Base-by-base conservation (phyloP, 1,140 invertebrate species). In the Ostrea denselamellosa region DNA sequence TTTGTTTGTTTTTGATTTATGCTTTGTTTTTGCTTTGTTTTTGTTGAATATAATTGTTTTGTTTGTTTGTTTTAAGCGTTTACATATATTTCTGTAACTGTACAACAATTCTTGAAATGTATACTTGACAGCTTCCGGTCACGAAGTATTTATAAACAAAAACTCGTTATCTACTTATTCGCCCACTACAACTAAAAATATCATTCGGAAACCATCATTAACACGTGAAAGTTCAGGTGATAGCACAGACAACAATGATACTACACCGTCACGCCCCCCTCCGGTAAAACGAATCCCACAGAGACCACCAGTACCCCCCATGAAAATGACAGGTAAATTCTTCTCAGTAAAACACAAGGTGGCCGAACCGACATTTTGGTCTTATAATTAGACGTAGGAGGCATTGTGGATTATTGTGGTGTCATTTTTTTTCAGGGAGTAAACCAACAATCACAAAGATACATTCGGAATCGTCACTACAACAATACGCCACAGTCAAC, bases 141-240 rank as follows among this genome's bases (percentile, higher is more conserved):
- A 77, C 68, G 68, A 77, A 25, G 68, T 77, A 12, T 77, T 34
- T 28, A 25, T 77, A 34, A 77, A 77, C 68, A 77, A 77, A 34
- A 77, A 77, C 2, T 77, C 68, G 25, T 14, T 34, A 25, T 25
- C 25, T 25, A 77, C 22, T 12, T 25, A 25, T 9, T 77, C 68
- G 28, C 68, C 68, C 12, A 10, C 68, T 14, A 28, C 28, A 0
- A 14, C 9, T 25, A 25, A 34, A 34, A 77, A 28, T 10, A 34
- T 12, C 8, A 8, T 34, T 1, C 22, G 25, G 12, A 77, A 77
- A 34, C 22, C 2, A 25, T 34, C 68, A 10, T 34, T 77, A 14
- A 28, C 68, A 25, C 68, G 68, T 25, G 68, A 77, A 10, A 77
- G 68, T 28, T 77, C 68, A 0, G 25, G 14, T 34, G 68, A 77